Percentiles rank a stretch among this genome's conserved stretches.
phyloP scores from a whole-genome alignment of 1,140 invertebrate species.

The Trichonephila inaurata region DNA sequence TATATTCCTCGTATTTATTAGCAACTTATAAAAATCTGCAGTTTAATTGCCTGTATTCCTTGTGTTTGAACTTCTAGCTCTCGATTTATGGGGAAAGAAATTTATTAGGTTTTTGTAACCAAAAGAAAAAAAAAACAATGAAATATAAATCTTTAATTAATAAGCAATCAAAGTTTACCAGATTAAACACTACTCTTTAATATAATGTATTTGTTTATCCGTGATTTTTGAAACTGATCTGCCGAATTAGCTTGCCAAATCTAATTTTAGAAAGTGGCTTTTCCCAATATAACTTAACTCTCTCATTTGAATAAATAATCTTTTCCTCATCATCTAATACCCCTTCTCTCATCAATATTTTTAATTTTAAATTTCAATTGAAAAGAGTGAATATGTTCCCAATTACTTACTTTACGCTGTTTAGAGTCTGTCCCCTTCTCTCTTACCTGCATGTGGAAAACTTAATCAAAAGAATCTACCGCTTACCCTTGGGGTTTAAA shows the following conservation, averaged over 20 bases:
- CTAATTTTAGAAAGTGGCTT: slow-evolving; percentile 18
- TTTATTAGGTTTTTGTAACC: no score
- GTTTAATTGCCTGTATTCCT: no score
- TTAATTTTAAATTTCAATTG: slow-evolving; percentile 22
- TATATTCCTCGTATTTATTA: no score
- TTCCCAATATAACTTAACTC: not conserved
- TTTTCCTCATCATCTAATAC: not conserved
- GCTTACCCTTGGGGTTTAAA: slow-evolving; percentile 6
- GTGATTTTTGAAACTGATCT: not conserved
- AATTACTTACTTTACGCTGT: slow-evolving; percentile 49
- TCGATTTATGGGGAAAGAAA: no score
- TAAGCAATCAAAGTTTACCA: no score
- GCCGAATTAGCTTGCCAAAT: not conserved
- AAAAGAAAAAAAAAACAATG: no score
- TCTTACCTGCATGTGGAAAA: not conserved
- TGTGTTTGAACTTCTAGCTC: no score
- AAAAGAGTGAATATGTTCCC: slow-evolving; percentile 42
- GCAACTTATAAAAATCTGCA: no score
- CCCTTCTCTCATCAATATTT: not conserved
- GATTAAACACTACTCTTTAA: not conserved
- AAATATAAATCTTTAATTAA: no score
- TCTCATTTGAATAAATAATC: not conserved
- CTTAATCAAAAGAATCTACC: slow-evolving; percentile 52
- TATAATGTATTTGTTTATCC: not conserved
- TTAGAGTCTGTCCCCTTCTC: not conserved